Percentiles rank a stretch among this genome's conserved stretches.
Conservation (phyloP, 2,888 invertebrate genomes). For the Thera obeliscata region DNA sequence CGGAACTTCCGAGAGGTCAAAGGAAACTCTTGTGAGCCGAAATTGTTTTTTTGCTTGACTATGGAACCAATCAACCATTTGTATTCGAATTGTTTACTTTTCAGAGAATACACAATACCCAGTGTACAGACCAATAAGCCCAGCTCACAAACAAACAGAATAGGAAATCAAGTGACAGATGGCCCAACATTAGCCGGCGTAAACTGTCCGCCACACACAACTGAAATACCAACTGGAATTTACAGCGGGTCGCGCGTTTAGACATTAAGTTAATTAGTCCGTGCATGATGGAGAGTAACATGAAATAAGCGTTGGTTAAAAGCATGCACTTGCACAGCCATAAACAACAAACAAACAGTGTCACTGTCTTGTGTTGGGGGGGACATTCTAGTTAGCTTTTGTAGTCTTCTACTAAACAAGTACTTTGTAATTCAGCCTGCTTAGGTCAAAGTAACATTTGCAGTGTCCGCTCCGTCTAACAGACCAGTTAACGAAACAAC, state of each 20-base stretch:
- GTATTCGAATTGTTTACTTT: neutral
- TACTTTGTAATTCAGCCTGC: neutral
- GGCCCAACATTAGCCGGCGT: constrained; percentile 29
- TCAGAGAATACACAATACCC: constrained; percentile 10
- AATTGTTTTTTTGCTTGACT: no score
- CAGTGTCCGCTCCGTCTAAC: constrained; percentile 4
- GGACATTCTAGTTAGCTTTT: constrained; percentile 11
- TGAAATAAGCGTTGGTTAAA: constrained; percentile 14
- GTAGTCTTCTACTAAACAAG: neutral
- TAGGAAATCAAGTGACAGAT: constrained; percentile 32
- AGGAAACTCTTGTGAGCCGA: neutral
- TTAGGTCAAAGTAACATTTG: constrained; percentile 5
- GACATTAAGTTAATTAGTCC: constrained; percentile 31
- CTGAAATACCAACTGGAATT: constrained; percentile 26
- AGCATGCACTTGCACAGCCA: constrained; percentile 18
- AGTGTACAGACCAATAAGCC: constrained; percentile 18
- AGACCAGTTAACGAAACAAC: constrained; percentile 16
- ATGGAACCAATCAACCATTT: no score
- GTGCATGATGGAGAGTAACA: constrained; percentile 22
- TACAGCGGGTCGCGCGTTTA: constrained; percentile 21
- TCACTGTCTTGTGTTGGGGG: constrained; percentile 2
- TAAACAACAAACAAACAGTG: constrained; percentile 23
- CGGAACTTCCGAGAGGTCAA: constrained; percentile 5
- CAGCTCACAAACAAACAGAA: constrained; percentile 30
- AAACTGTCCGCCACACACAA: constrained; percentile 25